These are phyloP conservation scores for Paedocypris sp. DNA, from an alignment of 2,113 vertebrate species.

Conservation along the genomic window DNA sequence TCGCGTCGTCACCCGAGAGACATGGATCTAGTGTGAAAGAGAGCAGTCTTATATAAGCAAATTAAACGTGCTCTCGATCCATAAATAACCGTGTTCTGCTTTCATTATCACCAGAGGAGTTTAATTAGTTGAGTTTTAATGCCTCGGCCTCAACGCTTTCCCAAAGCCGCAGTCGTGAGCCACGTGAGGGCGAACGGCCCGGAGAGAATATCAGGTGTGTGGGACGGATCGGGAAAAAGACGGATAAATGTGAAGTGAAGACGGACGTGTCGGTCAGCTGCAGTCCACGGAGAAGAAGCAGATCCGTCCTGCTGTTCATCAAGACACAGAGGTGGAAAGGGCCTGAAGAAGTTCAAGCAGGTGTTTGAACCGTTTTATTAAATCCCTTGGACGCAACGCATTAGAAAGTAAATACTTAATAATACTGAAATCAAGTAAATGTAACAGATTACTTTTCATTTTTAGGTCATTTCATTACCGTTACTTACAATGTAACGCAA, in stretches of 20 bases:
- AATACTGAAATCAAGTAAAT: too few species aligned
- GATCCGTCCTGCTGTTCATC: too few species aligned
- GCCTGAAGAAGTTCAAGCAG: too few species aligned
- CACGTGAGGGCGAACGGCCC: not conserved
- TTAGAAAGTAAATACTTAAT: too few species aligned
- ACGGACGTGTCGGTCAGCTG: not conserved
- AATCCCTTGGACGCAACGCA: too few species aligned
- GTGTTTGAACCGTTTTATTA: too few species aligned
- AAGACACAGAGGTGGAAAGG: too few species aligned
- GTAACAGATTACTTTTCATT: too few species aligned
- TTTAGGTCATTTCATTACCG: too few species aligned
- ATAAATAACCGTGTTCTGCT: conserved; percentile 15
- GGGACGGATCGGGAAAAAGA: not conserved
- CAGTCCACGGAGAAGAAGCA: not conserved
- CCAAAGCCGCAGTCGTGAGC: not conserved
- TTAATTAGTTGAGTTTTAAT: not conserved
- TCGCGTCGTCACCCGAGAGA: not conserved
- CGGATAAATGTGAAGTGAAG: not conserved
- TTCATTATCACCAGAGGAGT: not conserved
- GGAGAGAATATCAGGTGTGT: not conserved
- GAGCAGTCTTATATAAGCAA: not conserved
- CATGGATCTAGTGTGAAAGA: not conserved
- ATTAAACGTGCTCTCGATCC: not conserved
- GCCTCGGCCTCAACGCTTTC: not conserved
- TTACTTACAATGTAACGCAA: too few species aligned